A percentile compares a stretch with the other conserved stretches of the same genome.
Conservation (phyloP, 2,888 invertebrate genomes). For the Timandra comae region DNA sequence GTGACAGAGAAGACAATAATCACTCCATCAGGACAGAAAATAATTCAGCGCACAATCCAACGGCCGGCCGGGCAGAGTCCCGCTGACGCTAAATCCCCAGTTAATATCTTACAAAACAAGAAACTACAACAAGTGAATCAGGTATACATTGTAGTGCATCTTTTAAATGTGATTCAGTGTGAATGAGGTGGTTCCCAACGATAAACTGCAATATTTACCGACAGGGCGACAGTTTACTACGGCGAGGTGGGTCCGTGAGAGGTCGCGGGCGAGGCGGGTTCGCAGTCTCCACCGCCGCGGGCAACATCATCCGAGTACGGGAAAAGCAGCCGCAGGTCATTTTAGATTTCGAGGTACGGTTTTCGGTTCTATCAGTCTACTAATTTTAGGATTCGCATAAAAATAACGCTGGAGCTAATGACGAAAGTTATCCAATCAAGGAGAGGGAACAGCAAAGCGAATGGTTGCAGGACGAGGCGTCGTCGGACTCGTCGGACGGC, state of each 20-base stretch:
- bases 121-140: conserved; percentile 55
- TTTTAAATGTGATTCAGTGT: no score
- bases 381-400: no score
- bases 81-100: conserved; percentile 54
- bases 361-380: no score
- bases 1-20: conserved; percentile 73
- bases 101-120: conserved; percentile 57
- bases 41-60: conserved; percentile 70
- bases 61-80: conserved; percentile 34
- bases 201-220: no score
- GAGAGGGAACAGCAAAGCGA: no score
- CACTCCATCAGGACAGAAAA: conserved; percentile 73
- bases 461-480: conserved; percentile 35
- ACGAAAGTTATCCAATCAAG: no score
- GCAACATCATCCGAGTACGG: conserved; percentile 47
- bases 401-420: no score
- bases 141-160: no score
- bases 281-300: conserved; percentile 43
- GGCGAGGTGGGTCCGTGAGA: conserved; percentile 47
- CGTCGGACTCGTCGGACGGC: conserved; percentile 77
- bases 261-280: conserved; percentile 53
- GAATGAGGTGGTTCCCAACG: no score
- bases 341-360: conserved; percentile 54
- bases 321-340: conserved; percentile 40
- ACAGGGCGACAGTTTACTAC: conserved; percentile 62